A percentile compares a stretch with the other conserved stretches of the same genome.
These are phyloP conservation scores for Pogoniulus pusillus DNA, from an alignment of 2,797 vertebrate genomes.

Conservation along the genomic window DNA sequence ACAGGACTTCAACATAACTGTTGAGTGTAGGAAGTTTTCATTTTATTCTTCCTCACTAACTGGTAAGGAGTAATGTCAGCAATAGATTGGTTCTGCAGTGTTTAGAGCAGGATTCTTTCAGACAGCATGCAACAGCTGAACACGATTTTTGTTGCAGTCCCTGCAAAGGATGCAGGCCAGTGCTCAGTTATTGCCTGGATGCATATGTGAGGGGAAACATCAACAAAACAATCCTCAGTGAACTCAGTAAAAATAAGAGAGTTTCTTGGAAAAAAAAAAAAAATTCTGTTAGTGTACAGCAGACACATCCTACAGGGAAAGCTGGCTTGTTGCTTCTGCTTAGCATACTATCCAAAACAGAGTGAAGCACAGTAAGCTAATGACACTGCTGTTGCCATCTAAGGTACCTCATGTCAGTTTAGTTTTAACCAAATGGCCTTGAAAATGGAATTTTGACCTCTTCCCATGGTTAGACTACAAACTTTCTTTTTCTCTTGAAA, in stretches of 20 bases:
- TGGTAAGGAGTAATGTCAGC: background rate
- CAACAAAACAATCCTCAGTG: no score
- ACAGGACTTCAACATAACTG: background rate
- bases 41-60: background rate
- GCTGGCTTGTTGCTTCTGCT: background rate
- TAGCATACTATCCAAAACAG: background rate
- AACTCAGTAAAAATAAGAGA: background rate
- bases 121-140: background rate
- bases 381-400: rapidly evolving
- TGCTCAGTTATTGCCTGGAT: background rate
- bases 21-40: background rate
- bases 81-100: background rate
- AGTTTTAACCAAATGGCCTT: background rate
- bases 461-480: background rate
- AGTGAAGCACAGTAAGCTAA: background rate
- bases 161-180: background rate
- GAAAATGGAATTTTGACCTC: background rate
- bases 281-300: background rate
- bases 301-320: background rate
- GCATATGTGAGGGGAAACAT: background rate
- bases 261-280: background rate
- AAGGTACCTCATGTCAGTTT: background rate
- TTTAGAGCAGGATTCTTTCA: background rate
- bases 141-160: background rate
- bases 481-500: background rate